Conservation (phyloP, 92 coral and sea anemone species). For the Epizoanthus ramosus region DNA sequence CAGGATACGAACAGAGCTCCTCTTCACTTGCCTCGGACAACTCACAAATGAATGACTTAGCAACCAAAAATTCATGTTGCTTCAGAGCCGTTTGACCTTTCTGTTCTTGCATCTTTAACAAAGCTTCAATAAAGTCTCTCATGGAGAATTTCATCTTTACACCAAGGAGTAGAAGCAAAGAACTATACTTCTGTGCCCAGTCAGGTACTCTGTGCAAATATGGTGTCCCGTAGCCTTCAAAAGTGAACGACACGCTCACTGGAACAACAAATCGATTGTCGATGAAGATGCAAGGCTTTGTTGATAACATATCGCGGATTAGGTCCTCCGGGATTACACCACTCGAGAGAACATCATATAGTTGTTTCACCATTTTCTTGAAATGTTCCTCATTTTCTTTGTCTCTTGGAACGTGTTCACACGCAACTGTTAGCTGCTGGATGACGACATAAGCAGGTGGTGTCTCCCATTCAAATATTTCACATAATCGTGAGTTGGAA, state of each 20-base stretch:
- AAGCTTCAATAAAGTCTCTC: constrained; percentile 41
- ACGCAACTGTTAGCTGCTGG: constrained; percentile 49
- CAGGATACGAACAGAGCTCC: background rate
- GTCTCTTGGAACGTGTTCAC: background rate
- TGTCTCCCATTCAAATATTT: constrained; percentile 63
- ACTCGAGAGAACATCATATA: constrained; percentile 50
- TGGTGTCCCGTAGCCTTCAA: constrained; percentile 46
- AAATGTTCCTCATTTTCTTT: background rate
- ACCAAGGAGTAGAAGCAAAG: constrained; percentile 37
- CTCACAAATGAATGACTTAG: constrained; percentile 34
- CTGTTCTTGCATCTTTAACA: constrained; percentile 31
- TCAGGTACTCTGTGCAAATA: constrained; percentile 48
- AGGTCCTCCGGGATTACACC: background rate
- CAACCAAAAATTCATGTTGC: constrained; percentile 17
- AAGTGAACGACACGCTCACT: constrained; percentile 28
- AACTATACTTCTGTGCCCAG: constrained; percentile 27
- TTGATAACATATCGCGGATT: background rate
- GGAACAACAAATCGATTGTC: constrained; percentile 36
- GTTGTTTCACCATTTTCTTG: constrained; percentile 20
- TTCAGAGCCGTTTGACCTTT: constrained; percentile 14
- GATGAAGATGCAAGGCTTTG: constrained; percentile 34
- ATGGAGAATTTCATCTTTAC: constrained; percentile 33
- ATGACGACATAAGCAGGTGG: constrained; percentile 54
- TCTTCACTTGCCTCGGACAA: background rate
- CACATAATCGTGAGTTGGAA: constrained; percentile 28